phyloP scores from a whole-genome alignment of 2,888 invertebrate genomes.

The Nowickia ferox region DNA sequence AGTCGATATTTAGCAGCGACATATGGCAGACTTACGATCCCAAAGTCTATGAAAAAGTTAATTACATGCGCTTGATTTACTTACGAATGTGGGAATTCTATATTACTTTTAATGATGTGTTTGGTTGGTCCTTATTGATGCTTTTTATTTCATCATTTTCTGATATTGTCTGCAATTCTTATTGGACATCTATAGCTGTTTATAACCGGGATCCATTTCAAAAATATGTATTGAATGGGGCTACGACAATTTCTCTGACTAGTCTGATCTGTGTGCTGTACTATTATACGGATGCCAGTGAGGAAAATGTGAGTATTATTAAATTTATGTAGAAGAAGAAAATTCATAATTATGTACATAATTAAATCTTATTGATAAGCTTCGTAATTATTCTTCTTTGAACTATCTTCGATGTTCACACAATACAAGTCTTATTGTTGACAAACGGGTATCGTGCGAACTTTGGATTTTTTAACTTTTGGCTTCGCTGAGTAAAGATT shows the following conservation, averaged over 20 bases:
- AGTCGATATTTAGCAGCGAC: slow-evolving; percentile 44
- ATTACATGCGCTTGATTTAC: slow-evolving; percentile 71
- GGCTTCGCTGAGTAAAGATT: too few relatives aligned
- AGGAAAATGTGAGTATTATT: slow-evolving; percentile 76
- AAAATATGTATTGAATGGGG: slow-evolving; percentile 74
- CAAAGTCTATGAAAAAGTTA: slow-evolving; percentile 73
- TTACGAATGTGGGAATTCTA: slow-evolving; percentile 67
- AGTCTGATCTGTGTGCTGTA: slow-evolving; percentile 74
- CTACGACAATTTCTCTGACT: slow-evolving; percentile 73
- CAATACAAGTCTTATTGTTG: too few relatives aligned
- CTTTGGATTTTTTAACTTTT: too few relatives aligned
- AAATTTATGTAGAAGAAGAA: not conserved
- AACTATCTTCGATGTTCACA: too few relatives aligned
- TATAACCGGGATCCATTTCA: slow-evolving; percentile 36
- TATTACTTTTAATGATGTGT: slow-evolving; percentile 63
- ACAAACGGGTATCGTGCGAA: too few relatives aligned
- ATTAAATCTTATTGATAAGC: not conserved
- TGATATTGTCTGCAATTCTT: slow-evolving; percentile 71
- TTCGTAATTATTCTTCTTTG: too few relatives aligned
- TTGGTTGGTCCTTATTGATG: slow-evolving; percentile 68
- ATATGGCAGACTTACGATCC: slow-evolving; percentile 65
- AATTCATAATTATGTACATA: too few relatives aligned
- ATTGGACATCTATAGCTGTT: slow-evolving; percentile 69
- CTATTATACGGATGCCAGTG: slow-evolving; percentile 76
- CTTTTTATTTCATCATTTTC: slow-evolving; percentile 71